These are phyloP conservation scores for Mactromeris polynyma DNA, from an alignment of 2,888 invertebrate genomes.

Conservation along the genomic window DNA sequence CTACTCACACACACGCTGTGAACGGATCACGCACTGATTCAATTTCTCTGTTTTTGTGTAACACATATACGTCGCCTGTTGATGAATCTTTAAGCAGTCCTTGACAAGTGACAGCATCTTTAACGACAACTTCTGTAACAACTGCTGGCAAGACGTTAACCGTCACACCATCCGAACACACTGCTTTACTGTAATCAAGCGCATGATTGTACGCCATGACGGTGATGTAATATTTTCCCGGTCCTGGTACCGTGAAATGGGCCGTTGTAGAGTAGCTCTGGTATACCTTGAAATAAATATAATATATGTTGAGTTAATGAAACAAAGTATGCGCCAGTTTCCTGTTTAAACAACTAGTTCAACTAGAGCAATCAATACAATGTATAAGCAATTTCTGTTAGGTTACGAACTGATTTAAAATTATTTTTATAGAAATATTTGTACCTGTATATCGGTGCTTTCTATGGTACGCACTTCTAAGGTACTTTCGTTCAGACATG, in stretches of 20 bases:
- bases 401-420: no score
- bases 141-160: slow-evolving; percentile 63
- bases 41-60: slow-evolving; percentile 59
- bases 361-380: no score
- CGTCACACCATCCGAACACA: slow-evolving; percentile 79
- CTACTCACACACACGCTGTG: slow-evolving; percentile 63
- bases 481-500: slow-evolving; percentile 57
- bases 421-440: no score
- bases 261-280: background rate
- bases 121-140: slow-evolving; percentile 57
- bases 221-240: slow-evolving; percentile 73
- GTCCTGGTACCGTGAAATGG: background rate
- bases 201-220: slow-evolving; percentile 79
- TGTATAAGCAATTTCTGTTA: no score
- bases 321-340: no score
- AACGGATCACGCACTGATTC: slow-evolving; percentile 50
- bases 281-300: background rate
- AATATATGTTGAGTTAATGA: no score
- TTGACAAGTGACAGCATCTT: slow-evolving; percentile 56
- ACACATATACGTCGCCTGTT: slow-evolving; percentile 54
- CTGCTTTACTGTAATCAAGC: slow-evolving; percentile 72
- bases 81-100: slow-evolving; percentile 69
- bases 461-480: slow-evolving; percentile 29
- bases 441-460: background rate
- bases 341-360: no score